Conservation (phyloP, 2,113 vertebrate genomes). For the Romanogobio albipinnatus region DNA sequence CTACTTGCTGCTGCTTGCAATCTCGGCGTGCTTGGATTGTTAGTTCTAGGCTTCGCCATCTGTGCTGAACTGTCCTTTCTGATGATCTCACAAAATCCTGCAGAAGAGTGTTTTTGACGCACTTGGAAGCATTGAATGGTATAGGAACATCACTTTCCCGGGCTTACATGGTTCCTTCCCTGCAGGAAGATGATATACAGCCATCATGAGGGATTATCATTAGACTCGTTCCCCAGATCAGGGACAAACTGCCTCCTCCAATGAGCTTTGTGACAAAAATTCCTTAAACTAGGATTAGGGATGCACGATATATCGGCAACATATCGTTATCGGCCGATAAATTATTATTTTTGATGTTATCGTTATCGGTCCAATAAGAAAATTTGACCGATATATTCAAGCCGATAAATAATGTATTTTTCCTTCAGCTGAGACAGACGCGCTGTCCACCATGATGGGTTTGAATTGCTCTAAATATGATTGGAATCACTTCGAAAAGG, state of each 20-base stretch:
- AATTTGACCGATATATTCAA: too few relatives aligned
- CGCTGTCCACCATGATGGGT: too few relatives aligned
- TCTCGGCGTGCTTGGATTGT: constrained; percentile 24
- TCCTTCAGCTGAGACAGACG: too few relatives aligned
- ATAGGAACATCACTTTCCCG: background rate
- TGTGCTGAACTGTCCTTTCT: constrained; percentile 21
- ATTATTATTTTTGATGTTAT: too few relatives aligned
- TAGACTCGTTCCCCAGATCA: background rate
- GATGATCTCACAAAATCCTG: background rate
- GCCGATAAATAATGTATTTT: too few relatives aligned
- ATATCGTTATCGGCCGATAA: too few relatives aligned
- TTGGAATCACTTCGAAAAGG: too few relatives aligned
- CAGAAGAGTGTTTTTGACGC: background rate
- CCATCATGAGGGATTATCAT: background rate
- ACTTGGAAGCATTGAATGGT: background rate
- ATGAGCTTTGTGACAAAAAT: constrained; percentile 1
- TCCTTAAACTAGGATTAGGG: constrained; percentile 35
- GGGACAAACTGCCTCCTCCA: background rate
- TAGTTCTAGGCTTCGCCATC: background rate
- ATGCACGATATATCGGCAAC: too few relatives aligned
- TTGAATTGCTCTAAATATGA: too few relatives aligned
- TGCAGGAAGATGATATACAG: background rate
- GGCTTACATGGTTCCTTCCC: background rate
- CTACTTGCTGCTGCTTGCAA: constrained; percentile 11
- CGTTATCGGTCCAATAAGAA: too few relatives aligned